phyloP scores from a whole-genome alignment of 2,113 vertebrate genomes.

The Campylomormyrus tamandua region DNA sequence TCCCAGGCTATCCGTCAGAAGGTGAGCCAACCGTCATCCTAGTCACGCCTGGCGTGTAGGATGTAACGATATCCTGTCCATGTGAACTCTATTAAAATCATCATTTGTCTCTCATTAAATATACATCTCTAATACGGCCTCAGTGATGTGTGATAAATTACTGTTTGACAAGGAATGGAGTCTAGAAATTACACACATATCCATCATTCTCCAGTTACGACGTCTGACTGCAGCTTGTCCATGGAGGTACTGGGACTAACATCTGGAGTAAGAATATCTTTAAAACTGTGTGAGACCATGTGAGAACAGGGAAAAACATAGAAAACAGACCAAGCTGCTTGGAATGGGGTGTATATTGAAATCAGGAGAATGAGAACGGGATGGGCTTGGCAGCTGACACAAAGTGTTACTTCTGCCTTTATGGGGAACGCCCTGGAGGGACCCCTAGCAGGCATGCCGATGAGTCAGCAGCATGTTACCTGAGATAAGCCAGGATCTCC shows the following conservation, averaged over 20 bases:
- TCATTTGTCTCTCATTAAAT: background rate
- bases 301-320: background rate
- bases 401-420: too few relatives aligned
- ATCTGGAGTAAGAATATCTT: background rate
- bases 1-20: background rate
- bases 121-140: background rate
- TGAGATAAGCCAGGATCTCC: background rate
- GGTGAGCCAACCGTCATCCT: background rate
- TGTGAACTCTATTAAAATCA: background rate
- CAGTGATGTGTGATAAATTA: background rate
- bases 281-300: background rate
- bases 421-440: too few relatives aligned
- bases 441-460: too few relatives aligned
- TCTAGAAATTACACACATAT: background rate
- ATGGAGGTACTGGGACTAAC: too few relatives aligned
- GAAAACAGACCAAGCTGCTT: background rate
- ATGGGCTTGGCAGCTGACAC: too few relatives aligned
- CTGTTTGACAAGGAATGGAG: background rate
- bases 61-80: background rate
- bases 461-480: too few relatives aligned
- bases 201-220: background rate
- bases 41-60: background rate
- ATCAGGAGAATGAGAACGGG: background rate
- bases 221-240: background rate
- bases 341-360: background rate